Base-by-base conservation (phyloP, 2,888 invertebrate genomes). In the Oxyscelio sp. region DNA sequence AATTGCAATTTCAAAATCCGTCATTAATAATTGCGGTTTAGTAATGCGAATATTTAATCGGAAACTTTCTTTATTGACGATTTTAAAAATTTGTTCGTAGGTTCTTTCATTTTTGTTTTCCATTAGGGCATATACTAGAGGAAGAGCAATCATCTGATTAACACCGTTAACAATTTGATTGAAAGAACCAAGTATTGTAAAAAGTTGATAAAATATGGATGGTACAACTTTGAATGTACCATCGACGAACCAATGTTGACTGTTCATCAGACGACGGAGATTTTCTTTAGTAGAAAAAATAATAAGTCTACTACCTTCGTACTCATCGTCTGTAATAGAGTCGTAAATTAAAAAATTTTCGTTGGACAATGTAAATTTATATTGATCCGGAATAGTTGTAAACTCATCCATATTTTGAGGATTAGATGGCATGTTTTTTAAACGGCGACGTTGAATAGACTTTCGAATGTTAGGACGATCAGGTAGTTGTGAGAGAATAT, bases 381-480 rank as follows among this genome's bases (percentile, higher is more conserved):
- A 70, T 13, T n/a, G 24, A 8, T 31, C 22, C 13, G 66, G 52
- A 9, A 66, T 5, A 24, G 38, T 40, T 6, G 19, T 4, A 15
- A 70, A 9, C 24, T 70, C 70, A 2, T 17, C 56, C 1, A 70
- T 4, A 4, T 17, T 13, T 24, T 6, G 45, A 31, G 71, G 59
- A 22, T 59, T 73, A n/a, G 71, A 17, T 22, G 48, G 59, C 45
- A 73, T 59, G 45, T 73, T 22, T 24, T 48, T 45, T 13, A 70
- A 21, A 5, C 70, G 13, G 15, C 13, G 0, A 15, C 56, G n/a
- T 24, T 56, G 70, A 1, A 70, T 6, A 15, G 40, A 15, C 27
- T 70, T 70, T 3, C 56, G 43, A 4, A 70, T 4, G 24, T 70
- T 70, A 5, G 19, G 15, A 8, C 56, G 8, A 50, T 56, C 56